Evolutionary conservation across 2,888 invertebrate species (phyloP).

Genomic region (Balanococcus diminutus): DNA sequence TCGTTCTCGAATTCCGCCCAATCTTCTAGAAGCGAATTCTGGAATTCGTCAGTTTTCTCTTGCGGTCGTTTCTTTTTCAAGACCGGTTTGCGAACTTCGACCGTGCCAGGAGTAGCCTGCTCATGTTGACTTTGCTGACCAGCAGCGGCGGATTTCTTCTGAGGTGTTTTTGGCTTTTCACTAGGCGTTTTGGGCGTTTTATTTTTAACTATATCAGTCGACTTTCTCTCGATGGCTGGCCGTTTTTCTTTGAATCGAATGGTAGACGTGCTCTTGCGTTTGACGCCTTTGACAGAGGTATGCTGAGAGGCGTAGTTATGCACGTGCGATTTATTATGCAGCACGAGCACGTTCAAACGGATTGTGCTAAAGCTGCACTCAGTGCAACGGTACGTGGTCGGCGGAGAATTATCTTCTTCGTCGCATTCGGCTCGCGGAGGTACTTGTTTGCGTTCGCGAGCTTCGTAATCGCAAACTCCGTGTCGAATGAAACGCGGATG

Average conservation of each 20-base stretch:
- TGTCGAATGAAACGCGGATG: conserved; percentile 52
- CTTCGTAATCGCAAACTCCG: conserved; percentile 64
- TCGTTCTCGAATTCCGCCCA: conserved; percentile 71
- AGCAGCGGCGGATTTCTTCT: neutral
- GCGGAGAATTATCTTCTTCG: conserved; percentile 58
- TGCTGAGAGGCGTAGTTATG: conserved; percentile 56
- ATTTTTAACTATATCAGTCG: neutral
- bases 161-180: neutral
- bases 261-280: conserved; percentile 49
- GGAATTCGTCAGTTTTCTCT: conserved; percentile 37
- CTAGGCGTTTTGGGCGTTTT: neutral
- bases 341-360: conserved; percentile 74
- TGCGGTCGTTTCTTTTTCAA: conserved; percentile 61
- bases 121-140: no score
- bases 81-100: conserved; percentile 60
- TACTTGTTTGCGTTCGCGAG: conserved; percentile 48
- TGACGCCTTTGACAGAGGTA: conserved; percentile 7
- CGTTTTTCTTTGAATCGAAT: conserved; percentile 45
- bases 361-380: conserved; percentile 71
- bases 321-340: conserved; percentile 64
- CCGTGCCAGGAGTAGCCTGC: neutral
- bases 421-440: conserved; percentile 47
- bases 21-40: conserved; percentile 68
- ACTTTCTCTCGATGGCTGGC: conserved; percentile 28
- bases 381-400: conserved; percentile 67